phyloP scores from a whole-genome alignment of 2,113 vertebrate genomes.

The Microcebus tavaratra region DNA sequence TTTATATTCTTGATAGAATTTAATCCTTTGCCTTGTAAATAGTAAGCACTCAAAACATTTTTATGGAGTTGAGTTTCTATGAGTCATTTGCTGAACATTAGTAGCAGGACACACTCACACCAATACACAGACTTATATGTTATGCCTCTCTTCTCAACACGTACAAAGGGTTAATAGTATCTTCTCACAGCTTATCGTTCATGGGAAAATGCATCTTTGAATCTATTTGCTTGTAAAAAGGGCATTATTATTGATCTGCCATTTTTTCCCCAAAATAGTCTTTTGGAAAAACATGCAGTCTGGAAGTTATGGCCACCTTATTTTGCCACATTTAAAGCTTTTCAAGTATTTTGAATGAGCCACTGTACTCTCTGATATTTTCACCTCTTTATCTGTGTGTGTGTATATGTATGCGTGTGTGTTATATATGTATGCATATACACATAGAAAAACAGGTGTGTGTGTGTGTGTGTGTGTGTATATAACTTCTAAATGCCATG shows the following conservation, averaged over 20 bases:
- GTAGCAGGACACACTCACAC: background rate
- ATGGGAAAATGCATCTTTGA: background rate
- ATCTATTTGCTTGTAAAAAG: conserved; percentile 30
- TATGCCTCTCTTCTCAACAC: too few species aligned
- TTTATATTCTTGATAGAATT: background rate
- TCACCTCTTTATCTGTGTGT: background rate
- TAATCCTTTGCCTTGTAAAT: background rate
- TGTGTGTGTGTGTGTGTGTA: background rate
- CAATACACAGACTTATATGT: background rate
- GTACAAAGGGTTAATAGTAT: background rate
- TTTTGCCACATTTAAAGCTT: conserved; percentile 20
- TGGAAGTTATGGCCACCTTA: background rate
- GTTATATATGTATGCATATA: background rate
- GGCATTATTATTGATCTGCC: background rate
- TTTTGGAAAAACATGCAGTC: background rate
- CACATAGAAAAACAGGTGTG: background rate
- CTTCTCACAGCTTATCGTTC: background rate
- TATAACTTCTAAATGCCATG: background rate
- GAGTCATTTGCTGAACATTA: background rate
- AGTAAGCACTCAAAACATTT: background rate
- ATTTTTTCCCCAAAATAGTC: background rate
- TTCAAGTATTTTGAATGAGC: background rate
- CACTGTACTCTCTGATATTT: background rate
- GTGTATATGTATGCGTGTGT: background rate
- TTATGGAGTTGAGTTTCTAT: background rate